Evolutionary conservation across 2,113 vertebrate genomes (phyloP).

Genomic region (Camelus dromedarius): DNA sequence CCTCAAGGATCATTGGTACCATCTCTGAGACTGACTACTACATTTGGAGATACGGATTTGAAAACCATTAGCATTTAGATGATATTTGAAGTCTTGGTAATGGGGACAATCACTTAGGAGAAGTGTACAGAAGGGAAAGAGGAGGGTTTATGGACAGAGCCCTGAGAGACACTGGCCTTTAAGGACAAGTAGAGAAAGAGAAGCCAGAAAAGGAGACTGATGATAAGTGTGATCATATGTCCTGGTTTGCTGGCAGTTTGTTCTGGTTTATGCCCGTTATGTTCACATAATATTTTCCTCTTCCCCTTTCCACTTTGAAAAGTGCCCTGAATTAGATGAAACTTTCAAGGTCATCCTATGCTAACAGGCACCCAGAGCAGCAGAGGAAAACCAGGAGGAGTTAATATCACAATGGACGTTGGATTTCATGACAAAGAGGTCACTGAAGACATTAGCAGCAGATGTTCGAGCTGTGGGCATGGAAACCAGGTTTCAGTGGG

Average conservation of each 20-base stretch:
- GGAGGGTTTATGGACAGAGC: background rate
- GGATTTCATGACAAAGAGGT: background rate
- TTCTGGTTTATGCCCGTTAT: background rate
- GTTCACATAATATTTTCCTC: background rate
- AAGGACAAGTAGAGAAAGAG: background rate
- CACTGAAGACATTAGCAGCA: background rate
- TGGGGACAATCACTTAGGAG: background rate
- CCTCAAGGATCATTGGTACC: background rate
- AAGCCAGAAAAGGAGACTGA: background rate
- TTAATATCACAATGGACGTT: no score
- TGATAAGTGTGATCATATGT: background rate
- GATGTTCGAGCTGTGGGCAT: background rate
- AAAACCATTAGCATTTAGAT: constrained; percentile 46
- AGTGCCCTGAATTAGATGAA: background rate
- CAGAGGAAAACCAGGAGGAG: background rate
- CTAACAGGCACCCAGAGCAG: background rate
- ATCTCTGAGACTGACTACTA: background rate
- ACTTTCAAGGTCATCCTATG: background rate
- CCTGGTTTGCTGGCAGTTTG: background rate
- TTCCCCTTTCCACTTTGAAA: background rate
- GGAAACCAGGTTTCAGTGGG: background rate
- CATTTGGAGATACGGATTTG: background rate
- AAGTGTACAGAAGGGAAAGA: background rate
- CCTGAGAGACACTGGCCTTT: background rate
- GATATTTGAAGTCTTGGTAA: background rate